Base-by-base conservation (phyloP, 2,797 vertebrate genomes). In the Falco concolor region DNA sequence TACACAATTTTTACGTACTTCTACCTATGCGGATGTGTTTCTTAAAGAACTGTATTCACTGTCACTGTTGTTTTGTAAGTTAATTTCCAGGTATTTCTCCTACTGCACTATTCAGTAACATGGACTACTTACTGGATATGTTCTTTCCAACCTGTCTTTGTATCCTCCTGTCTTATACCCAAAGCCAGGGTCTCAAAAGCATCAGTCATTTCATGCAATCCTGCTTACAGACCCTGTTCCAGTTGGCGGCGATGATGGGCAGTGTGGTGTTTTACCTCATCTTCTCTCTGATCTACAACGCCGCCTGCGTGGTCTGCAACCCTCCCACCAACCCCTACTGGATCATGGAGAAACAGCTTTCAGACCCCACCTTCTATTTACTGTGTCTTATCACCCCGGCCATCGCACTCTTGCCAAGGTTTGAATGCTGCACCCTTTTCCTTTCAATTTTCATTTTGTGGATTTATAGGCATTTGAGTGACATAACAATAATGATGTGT, bases 391-490 rank as follows among this genome's bases (percentile, higher is more conserved):
- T 99, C 90, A 98, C 98, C 4, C 98, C 99, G 0, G 97, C 98
- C 47, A 90, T 97, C 12, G 99, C 99, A 3, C 98, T 99, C 79
- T 83, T 99, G 76, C 99, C 99, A 87, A 99, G 99, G 99, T 99
- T 98, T 87, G 95, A 32, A 19, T 12, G 67, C 84, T 38, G 38
- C 19, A 12, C 20, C 63, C 3, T 14, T 64, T n/a, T 70, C 69
- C 57, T 72, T 49, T 52, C n/a, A 0, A 0, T 32, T 54, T 67
- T 59, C 8, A 2, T 47, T 50, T 12, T 20, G 32, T 34, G 64
- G 14, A 21, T 75, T 30, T 65, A 63, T 9, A 63, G 57, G 15
- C 13, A 12, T 10, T 40, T 28, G 15, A 53, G 44, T 21, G 54
- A 60, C 60, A 73, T 27, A 42, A 14, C 18, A 38, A 1, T 5